These are phyloP conservation scores for Pseudeuparius sepicola DNA, from an alignment of 2,888 invertebrate genomes.

Conservation along the genomic window DNA sequence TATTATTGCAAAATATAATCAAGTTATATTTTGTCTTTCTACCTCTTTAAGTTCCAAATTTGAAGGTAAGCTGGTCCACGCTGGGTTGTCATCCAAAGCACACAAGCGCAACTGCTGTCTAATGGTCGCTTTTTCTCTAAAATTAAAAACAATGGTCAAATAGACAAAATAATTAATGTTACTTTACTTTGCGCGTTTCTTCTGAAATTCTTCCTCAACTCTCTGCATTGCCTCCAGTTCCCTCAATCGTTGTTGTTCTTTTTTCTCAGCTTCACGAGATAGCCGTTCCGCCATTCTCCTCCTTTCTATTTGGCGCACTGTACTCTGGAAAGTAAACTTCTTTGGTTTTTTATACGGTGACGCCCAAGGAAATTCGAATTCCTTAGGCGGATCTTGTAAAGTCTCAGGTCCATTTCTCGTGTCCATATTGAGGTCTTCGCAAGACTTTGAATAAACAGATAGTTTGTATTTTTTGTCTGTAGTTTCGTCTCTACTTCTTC, in stretches of 20 bases:
- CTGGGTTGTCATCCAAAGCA: slow-evolving; percentile 52
- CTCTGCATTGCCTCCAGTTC: slow-evolving; percentile 76
- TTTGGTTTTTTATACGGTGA: slow-evolving; percentile 41
- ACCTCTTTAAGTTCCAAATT: slow-evolving; percentile 34
- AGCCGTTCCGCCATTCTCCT: slow-evolving; percentile 63
- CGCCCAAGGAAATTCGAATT: slow-evolving; percentile 15
- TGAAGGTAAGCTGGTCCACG: slow-evolving; percentile 49
- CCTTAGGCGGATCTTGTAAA: slow-evolving; percentile 33
- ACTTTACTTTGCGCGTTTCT: slow-evolving; percentile 55
- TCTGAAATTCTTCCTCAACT: slow-evolving; percentile 81
- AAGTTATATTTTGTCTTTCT: slow-evolving; percentile 19
- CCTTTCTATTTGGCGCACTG: slow-evolving; percentile 70
- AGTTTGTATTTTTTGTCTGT: slow-evolving; percentile 18
- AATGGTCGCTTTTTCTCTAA: slow-evolving; percentile 60
- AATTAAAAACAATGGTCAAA: slow-evolving; percentile 17
- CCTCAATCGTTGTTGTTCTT: slow-evolving; percentile 62
- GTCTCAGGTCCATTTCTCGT: slow-evolving; percentile 32
- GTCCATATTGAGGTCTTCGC: slow-evolving; percentile 38
- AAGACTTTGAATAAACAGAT: slow-evolving; percentile 39
- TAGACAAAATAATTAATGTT: slow-evolving; percentile 4
- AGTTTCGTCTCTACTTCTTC: slow-evolving; percentile 13
- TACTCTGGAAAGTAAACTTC: slow-evolving; percentile 76
- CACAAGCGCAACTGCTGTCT: slow-evolving; percentile 65
- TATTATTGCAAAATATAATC: neutral
- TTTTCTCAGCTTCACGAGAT: slow-evolving; percentile 64